phyloP scores from a whole-genome alignment of 2,797 vertebrate genomes.

The Rhinella marina region DNA sequence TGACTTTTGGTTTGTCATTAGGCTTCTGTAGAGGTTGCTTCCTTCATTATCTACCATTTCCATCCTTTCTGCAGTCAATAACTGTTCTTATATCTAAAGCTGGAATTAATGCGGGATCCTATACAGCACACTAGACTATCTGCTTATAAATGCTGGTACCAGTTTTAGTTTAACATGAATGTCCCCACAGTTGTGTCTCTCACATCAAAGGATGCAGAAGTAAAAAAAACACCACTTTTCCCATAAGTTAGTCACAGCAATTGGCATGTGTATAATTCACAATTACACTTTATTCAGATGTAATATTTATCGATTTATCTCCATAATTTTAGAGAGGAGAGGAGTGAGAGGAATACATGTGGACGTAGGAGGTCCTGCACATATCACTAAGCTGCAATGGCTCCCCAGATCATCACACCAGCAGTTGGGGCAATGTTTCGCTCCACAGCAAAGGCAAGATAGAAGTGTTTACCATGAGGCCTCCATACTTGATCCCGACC shows the following conservation, averaged over 20 bases:
- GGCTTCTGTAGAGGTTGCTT: neutral
- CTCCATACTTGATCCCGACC: too few relatives aligned
- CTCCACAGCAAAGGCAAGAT: too few relatives aligned
- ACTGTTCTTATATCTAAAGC: neutral
- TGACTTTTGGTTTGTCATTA: neutral
- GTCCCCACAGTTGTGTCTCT: slow-evolving; percentile 24
- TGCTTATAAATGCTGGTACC: slow-evolving; percentile 16
- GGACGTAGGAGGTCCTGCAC: too few relatives aligned
- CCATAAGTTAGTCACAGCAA: slow-evolving; percentile 27
- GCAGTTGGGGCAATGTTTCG: too few relatives aligned
- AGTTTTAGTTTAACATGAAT: neutral
- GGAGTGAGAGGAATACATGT: too few relatives aligned
- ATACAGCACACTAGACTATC: neutral
- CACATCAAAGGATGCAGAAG: slow-evolving; percentile 3
- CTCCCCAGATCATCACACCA: too few relatives aligned
- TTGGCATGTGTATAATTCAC: slow-evolving; percentile 1
- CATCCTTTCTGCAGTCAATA: neutral
- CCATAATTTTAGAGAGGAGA: neutral
- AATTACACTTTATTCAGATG: neutral
- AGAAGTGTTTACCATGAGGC: too few relatives aligned
- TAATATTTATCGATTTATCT: neutral
- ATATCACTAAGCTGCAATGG: too few relatives aligned
- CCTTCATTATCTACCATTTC: neutral
- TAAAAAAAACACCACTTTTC: neutral
- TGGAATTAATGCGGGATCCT: neutral